Evolutionary conservation across 2,888 invertebrate species (phyloP), one percentile per base, ranked within the genome.

Genomic region (Polydesmus complanatus): DNA sequence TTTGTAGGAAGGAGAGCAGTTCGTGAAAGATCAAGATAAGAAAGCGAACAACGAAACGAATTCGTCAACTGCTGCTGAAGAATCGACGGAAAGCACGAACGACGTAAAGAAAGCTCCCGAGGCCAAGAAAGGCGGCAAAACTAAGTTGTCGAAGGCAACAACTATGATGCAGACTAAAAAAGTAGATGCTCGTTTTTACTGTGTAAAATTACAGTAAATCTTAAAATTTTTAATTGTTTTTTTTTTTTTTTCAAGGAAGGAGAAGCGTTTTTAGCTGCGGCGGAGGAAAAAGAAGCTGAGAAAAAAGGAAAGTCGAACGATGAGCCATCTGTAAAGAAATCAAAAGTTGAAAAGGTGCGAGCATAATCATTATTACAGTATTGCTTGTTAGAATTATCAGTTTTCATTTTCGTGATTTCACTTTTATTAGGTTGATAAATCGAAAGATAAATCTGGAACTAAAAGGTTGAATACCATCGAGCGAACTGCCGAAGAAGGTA

Each of bases 161-260:
- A 58, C 58, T 14, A 58, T 58, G 58, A 14, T 58, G 18, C 51
- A 58, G 25, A 58, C 58, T 25, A 26, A 51, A 53, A 25, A 58
- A 48, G 58, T 58, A 21, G 2, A 19, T 53, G 51, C 2, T 23
- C 21, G 23, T 8, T 8, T 19, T 52, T 48, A 48, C 18, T 48
- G 48, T 18, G 48, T 14, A 48, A 48, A 52, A 52, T 19, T 5
- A n/a, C 21, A 52, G 5, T 52, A 11, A 11, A 22, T 19, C n/a
- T 3, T 52, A 5, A 14, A 37, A 51, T 14, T 51, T 8, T 52
- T 58, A 49, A 27, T 27, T 51, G 8, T 25, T 21, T 5, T 27
- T 26, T 8, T 23, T 18, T 18, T 52, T 52, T 21, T 14, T 18
- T 18, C 8, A 8, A 54, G 54, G 54, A 54, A 54, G 54, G 54